These are phyloP conservation scores for Tachina lurida DNA, from an alignment of 2,888 invertebrate species.

Conservation along the genomic window DNA sequence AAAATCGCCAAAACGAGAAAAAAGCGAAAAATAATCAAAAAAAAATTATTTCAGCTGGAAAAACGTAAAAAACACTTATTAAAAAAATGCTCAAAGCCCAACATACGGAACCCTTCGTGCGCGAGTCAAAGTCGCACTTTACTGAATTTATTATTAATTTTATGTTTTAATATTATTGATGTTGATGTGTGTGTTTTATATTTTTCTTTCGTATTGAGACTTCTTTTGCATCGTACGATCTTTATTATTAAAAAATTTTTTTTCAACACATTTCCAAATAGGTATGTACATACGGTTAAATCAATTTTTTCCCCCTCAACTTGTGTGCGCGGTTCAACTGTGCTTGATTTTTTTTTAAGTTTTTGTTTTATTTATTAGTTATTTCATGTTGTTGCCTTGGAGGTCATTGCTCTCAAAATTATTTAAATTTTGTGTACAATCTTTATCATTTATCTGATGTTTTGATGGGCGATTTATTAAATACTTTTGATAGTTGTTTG, in stretches of 20 bases:
- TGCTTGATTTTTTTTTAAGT: constrained; percentile 17
- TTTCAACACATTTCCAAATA: constrained; percentile 6
- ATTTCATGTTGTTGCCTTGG: constrained; percentile 21
- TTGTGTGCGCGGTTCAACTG: constrained; percentile 30
- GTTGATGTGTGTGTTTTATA: neutral
- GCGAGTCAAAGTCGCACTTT: too few species aligned
- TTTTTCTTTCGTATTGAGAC: neutral
- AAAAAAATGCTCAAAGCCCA: too few species aligned
- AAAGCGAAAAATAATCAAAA: too few species aligned
- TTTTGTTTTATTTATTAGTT: constrained; percentile 9
- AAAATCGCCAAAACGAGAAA: too few species aligned
- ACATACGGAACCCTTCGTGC: too few species aligned
- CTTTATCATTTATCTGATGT: constrained; percentile 2
- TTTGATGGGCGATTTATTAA: constrained; percentile 12
- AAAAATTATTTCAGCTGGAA: too few species aligned
- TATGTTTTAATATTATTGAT: constrained; percentile 17
- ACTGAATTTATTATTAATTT: neutral
- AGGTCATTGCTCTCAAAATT: constrained; percentile 55
- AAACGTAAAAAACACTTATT: too few species aligned
- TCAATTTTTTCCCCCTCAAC: constrained; percentile 9
- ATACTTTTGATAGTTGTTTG: constrained; percentile 6
- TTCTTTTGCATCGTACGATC: constrained; percentile 30
- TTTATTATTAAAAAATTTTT: neutral
- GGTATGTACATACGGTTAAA: neutral
- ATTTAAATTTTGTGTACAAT: constrained; percentile 35